A percentile compares a stretch with the other conserved stretches of the same genome.
Evolutionary conservation across 2,888 invertebrate genomes (phyloP).

Genomic region (Sepioteuthis lessoniana): DNA sequence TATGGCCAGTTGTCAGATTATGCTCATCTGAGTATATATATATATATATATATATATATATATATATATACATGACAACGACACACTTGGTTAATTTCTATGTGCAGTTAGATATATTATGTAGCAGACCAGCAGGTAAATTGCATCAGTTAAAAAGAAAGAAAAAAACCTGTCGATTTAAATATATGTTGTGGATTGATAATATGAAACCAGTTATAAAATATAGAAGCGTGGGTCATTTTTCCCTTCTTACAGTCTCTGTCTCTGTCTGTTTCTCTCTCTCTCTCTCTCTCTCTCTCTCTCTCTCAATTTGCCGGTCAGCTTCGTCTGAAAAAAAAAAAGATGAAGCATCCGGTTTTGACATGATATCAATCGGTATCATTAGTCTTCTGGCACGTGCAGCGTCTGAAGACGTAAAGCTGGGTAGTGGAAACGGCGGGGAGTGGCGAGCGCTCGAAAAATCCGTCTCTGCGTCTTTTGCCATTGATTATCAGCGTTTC

Average conservation of each 20-base stretch:
- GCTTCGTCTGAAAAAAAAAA: neutral
- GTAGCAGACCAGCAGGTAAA: neutral
- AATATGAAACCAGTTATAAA: neutral
- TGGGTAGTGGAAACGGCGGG: neutral
- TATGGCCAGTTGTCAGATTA: too few relatives aligned
- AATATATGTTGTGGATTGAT: neutral
- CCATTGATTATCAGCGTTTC: neutral
- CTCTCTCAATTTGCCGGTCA: neutral
- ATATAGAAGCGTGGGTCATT: neutral
- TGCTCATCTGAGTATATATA: too few relatives aligned
- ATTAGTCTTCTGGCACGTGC: neutral
- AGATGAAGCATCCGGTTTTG: neutral
- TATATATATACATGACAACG: neutral
- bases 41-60: neutral
- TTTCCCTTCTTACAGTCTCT: neutral
- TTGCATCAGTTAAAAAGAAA: neutral
- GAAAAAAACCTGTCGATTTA: neutral
- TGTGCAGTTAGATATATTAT: neutral
- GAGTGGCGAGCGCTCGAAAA: neutral
- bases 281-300: neutral
- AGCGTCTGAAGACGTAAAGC: neutral
- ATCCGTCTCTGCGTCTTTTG: neutral
- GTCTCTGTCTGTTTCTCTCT: neutral
- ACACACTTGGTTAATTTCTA: too few relatives aligned
- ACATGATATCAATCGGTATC: neutral